phyloP scores from a whole-genome alignment of 2,797 vertebrate genomes.

The Syngnathus acus region DNA sequence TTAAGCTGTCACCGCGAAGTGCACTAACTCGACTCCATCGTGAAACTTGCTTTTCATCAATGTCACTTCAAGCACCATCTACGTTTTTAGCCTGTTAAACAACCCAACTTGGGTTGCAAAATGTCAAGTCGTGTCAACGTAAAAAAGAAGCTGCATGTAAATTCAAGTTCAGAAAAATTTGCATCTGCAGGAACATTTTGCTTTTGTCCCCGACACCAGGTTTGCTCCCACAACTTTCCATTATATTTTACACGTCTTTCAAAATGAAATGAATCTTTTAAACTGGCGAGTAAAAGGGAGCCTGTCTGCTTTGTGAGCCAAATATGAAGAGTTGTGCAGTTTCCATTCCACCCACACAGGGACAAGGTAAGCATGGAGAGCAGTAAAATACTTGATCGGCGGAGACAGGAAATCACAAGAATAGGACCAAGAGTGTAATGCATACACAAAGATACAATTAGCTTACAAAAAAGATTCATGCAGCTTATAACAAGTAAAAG shows the following conservation, averaged over 20 bases:
- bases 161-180: background rate
- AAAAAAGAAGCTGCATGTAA: background rate
- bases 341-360: constrained; percentile 29
- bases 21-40: constrained; percentile 6
- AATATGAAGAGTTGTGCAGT: constrained; percentile 22
- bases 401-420: constrained; percentile 21
- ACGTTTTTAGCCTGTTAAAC: constrained; percentile 16
- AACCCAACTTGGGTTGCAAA: background rate
- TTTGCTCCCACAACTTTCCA: constrained; percentile 9
- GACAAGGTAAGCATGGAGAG: constrained; percentile 21
- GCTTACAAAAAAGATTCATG: constrained; percentile 4
- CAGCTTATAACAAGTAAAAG: background rate
- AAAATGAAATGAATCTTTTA: constrained; percentile 24
- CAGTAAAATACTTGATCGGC: constrained; percentile 18
- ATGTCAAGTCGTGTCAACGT: background rate
- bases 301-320: constrained; percentile 20
- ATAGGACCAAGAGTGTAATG: constrained; percentile 5
- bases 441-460: constrained; percentile 8
- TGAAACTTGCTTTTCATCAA: constrained; percentile 19
- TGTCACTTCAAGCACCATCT: background rate
- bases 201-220: background rate
- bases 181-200: background rate
- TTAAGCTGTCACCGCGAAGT: constrained; percentile 30
- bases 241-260: constrained; percentile 16
- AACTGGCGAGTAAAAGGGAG: constrained; percentile 15